phyloP scores from a whole-genome alignment of 2,797 vertebrate genomes.

The Taeniopygia guttata region DNA sequence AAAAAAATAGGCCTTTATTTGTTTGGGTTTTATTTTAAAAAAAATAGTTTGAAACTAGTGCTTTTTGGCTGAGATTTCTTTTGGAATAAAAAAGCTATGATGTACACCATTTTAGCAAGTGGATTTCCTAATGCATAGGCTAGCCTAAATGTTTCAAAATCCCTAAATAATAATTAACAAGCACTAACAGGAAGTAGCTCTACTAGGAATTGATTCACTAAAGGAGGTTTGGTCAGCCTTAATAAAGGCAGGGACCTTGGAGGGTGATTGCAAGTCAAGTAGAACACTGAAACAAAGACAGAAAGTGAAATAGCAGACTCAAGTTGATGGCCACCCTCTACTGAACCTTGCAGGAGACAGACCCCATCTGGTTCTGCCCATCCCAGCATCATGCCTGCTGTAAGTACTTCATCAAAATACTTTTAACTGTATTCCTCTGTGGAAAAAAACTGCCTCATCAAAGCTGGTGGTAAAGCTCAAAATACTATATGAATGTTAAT shows the following conservation, averaged over 20 bases:
- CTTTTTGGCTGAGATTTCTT: background rate
- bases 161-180: slow-evolving; percentile 19
- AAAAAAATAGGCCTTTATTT: background rate
- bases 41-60: background rate
- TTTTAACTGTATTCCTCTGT: background rate
- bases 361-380: background rate
- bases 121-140: background rate
- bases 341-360: background rate
- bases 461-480: background rate
- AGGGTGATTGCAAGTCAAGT: background rate
- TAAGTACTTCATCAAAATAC: background rate
- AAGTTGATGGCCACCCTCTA: background rate
- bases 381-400: background rate
- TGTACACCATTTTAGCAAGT: background rate
- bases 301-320: background rate
- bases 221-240: background rate
- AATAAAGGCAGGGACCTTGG: background rate
- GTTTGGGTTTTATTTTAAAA: background rate
- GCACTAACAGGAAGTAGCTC: background rate
- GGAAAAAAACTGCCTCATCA: background rate
- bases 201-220: background rate
- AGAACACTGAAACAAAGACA: background rate
- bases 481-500: background rate
- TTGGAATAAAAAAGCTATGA: background rate
- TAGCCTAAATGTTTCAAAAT: background rate